These are phyloP conservation scores for Cenopis cana DNA, from an alignment of 2,888 invertebrate species.

Conservation along the genomic window DNA sequence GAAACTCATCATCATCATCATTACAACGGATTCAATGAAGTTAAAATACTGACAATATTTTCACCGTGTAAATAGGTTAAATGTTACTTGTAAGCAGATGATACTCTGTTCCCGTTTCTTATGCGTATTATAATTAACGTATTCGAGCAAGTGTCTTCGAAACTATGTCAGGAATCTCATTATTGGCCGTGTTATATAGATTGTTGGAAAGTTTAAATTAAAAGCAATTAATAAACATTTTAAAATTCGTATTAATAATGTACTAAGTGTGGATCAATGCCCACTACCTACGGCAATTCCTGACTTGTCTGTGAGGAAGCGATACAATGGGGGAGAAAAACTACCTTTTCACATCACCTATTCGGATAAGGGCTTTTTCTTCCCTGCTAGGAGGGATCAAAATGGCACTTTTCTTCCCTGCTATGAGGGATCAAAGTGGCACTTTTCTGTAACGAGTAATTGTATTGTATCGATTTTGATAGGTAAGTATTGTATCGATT, in stretches of 20 bases:
- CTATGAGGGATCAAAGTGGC: too few species aligned
- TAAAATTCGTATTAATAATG: background rate
- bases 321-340: too few species aligned
- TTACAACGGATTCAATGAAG: background rate
- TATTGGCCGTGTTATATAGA: conserved; percentile 13
- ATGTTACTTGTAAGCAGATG: conserved; percentile 43
- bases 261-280: background rate
- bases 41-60: conserved; percentile 7
- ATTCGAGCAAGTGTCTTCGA: conserved; percentile 24
- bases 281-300: too few species aligned
- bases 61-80: conserved; percentile 21
- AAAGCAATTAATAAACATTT: background rate
- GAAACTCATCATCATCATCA: too few species aligned
- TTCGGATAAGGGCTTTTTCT: too few species aligned
- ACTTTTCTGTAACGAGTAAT: too few species aligned
- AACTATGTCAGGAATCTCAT: conserved; percentile 33
- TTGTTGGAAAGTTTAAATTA: background rate
- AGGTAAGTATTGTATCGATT: too few species aligned
- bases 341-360: too few species aligned
- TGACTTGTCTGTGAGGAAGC: too few species aligned
- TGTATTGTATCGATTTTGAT: too few species aligned
- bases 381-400: too few species aligned
- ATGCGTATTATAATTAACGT: conserved; percentile 6
- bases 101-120: conserved; percentile 28
- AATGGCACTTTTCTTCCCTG: too few species aligned